These are phyloP conservation scores for Kryphioiulus occultus DNA, from an alignment of 2,888 invertebrate species.

Conservation along the genomic window DNA sequence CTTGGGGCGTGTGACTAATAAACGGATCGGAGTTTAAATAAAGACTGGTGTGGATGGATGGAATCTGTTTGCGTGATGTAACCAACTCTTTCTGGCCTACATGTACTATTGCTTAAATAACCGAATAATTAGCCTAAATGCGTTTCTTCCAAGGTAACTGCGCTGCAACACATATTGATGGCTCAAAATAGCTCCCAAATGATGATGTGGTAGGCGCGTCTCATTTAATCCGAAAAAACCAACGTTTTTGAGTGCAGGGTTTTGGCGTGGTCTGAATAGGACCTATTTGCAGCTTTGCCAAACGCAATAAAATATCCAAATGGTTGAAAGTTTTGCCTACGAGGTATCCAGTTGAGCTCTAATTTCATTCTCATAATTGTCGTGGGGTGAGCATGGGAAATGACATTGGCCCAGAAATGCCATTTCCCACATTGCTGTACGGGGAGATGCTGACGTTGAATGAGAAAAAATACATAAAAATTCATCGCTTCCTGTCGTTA, in stretches of 20 bases:
- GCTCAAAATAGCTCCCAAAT: not conserved
- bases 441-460: not conserved
- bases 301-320: slow-evolving; percentile 9
- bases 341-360: not conserved
- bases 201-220: slow-evolving; percentile 18
- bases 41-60: not conserved
- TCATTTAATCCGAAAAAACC: not conserved
- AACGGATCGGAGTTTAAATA: not conserved
- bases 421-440: too few species aligned
- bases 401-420: too few species aligned
- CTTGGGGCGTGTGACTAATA: not conserved
- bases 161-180: not conserved
- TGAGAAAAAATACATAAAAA: not conserved
- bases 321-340: not conserved
- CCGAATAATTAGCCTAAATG: not conserved
- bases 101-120: slow-evolving; percentile 22
- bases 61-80: not conserved
- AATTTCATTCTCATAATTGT: not conserved
- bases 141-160: not conserved
- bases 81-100: not conserved
- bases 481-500: not conserved
- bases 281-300: not conserved
- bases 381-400: not conserved
- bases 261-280: slow-evolving; percentile 27
- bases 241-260: not conserved